Conservation (phyloP, 2,888 invertebrate genomes). For the Pseudeuparius sepicola region DNA sequence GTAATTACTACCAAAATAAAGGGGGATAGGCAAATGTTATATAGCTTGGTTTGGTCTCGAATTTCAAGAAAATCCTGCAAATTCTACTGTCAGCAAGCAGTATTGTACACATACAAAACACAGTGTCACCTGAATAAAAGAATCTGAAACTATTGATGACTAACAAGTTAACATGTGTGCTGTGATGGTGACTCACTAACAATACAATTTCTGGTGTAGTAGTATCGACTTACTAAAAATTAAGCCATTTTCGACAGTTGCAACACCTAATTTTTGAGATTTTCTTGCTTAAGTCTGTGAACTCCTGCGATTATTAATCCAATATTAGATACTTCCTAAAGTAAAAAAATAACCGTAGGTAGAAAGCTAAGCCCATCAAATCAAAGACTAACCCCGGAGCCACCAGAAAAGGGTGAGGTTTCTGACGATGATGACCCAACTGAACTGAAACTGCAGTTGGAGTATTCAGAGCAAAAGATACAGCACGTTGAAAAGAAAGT, state of each 20-base stretch:
- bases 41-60: too few species aligned
- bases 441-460: constrained; percentile 74
- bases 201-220: constrained; percentile 1
- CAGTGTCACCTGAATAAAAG: too few species aligned
- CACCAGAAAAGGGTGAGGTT: constrained; percentile 58
- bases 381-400: constrained; percentile 54
- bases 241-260: constrained; percentile 48
- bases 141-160: too few species aligned
- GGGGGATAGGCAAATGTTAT: too few species aligned
- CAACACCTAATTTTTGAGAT: constrained; percentile 26
- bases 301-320: constrained; percentile 11
- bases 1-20: too few species aligned
- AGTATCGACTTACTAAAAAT: neutral
- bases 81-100: too few species aligned
- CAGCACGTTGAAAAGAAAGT: constrained; percentile 73
- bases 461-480: constrained; percentile 84
- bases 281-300: constrained; percentile 24
- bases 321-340: too few species aligned
- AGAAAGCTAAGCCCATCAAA: constrained; percentile 58
- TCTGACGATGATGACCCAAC: constrained; percentile 72
- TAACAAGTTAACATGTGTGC: too few species aligned
- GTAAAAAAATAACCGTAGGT: constrained; percentile 40
- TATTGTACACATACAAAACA: too few species aligned
- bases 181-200: too few species aligned
- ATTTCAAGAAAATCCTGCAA: too few species aligned